Evolutionary conservation across 2,113 vertebrate genomes (phyloP).

Genomic region (Eolophus roseicapilla): DNA sequence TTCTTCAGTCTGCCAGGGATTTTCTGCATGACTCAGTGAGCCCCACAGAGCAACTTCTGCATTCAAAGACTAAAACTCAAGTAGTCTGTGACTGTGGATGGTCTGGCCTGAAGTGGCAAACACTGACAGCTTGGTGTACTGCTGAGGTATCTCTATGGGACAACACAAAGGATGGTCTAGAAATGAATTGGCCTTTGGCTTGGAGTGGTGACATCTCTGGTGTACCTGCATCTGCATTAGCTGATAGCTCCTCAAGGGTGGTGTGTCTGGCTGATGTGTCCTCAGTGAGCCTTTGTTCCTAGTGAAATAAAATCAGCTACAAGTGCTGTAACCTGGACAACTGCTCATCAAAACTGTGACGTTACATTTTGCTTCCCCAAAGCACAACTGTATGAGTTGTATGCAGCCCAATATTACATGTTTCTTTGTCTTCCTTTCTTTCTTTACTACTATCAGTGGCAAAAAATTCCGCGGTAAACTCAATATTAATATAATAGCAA

Average conservation of each 20-base stretch:
- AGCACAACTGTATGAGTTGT: not conserved
- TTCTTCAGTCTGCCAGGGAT: not conserved
- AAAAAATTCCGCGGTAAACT: not conserved
- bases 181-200: not conserved
- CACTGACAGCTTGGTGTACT: not conserved
- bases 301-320: not conserved
- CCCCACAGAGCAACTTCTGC: not conserved
- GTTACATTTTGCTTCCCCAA: not conserved
- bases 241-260: not conserved
- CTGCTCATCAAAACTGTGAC: not conserved
- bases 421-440: not conserved
- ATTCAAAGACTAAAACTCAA: not conserved
- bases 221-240: not conserved
- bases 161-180: not conserved
- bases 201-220: not conserved
- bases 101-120: not conserved
- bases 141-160: not conserved
- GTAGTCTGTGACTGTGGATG: not conserved
- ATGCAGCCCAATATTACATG: not conserved
- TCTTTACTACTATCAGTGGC: not conserved
- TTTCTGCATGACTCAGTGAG: not conserved
- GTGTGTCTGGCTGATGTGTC: not conserved
- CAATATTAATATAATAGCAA: not conserved
- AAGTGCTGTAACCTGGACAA: not conserved
- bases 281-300: not conserved